Evolutionary conservation across 2,797 vertebrate genomes (phyloP).

Genomic region (Lacerta viridis): DNA sequence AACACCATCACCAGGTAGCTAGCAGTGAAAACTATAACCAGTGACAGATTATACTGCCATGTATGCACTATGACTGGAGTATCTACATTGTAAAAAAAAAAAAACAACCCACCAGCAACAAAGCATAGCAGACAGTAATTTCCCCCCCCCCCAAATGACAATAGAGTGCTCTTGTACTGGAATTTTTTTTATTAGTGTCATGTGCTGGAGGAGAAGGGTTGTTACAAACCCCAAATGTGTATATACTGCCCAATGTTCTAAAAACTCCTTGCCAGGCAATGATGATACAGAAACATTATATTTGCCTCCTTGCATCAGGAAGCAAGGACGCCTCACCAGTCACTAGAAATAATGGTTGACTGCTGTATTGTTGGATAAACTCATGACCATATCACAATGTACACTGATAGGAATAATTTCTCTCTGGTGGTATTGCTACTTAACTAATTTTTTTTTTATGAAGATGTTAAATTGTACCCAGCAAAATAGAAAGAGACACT

Average conservation of each 20-base stretch:
- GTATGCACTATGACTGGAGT: neutral
- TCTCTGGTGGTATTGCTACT: neutral
- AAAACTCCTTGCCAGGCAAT: too few relatives aligned
- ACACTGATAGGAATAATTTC: neutral
- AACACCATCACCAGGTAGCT: neutral
- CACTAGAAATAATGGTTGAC: neutral
- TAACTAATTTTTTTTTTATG: neutral
- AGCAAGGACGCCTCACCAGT: too few relatives aligned
- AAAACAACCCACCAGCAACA: neutral
- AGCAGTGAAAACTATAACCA: neutral
- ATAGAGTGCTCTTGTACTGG: too few relatives aligned
- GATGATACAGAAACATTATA: too few relatives aligned
- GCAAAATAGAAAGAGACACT: neutral
- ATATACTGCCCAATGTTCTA: neutral
- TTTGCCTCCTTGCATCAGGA: too few relatives aligned
- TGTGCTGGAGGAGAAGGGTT: neutral
- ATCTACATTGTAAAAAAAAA: neutral
- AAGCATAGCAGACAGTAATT: neutral
- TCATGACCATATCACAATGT: neutral
- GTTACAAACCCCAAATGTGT: neutral
- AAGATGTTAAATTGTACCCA: neutral
- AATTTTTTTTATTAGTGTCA: neutral
- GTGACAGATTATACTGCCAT: neutral
- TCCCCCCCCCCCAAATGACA: too few relatives aligned
- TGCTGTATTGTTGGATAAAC: neutral